Percentiles rank a stretch among this genome's conserved stretches.
Evolutionary conservation across 2,888 invertebrate species (phyloP).

Genomic region (Taphrorychus bicolor): DNA sequence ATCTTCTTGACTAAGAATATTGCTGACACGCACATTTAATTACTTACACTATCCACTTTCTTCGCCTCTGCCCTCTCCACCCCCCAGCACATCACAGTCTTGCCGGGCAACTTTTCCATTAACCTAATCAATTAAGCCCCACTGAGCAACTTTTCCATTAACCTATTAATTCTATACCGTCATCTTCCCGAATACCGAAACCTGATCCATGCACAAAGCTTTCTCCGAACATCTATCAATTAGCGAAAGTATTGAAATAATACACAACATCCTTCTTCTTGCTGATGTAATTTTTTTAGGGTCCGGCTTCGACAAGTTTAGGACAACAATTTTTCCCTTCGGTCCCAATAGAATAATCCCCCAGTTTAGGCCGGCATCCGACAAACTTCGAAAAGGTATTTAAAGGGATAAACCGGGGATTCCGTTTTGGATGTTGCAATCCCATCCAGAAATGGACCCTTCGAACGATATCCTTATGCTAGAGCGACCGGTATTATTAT

Average conservation of each 20-base stretch:
- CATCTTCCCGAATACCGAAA: not conserved
- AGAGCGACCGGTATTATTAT: slow-evolving; percentile 3
- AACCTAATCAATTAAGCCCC: not conserved
- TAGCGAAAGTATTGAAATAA: too few species aligned
- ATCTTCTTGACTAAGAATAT: too few species aligned
- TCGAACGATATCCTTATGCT: not conserved
- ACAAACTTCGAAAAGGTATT: slow-evolving; percentile 14
- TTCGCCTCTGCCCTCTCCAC: too few species aligned
- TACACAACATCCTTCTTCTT: too few species aligned
- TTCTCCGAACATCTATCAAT: not conserved
- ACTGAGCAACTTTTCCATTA: not conserved
- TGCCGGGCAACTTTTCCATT: not conserved
- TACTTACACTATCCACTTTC: too few species aligned
- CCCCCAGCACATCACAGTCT: too few species aligned
- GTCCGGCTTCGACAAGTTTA: too few species aligned
- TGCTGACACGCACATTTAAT: too few species aligned
- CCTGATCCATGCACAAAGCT: not conserved
- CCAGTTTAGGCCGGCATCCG: slow-evolving; percentile 6
- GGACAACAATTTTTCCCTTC: too few species aligned
- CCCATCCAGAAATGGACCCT: slow-evolving; percentile 6
- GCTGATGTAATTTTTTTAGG: too few species aligned
- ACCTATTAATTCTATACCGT: not conserved
- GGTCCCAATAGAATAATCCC: not conserved
- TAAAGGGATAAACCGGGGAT: not conserved
- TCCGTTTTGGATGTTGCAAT: slow-evolving; percentile 13